Base-by-base conservation (phyloP, 2,113 vertebrate genomes). In the Gyps fulvus region DNA sequence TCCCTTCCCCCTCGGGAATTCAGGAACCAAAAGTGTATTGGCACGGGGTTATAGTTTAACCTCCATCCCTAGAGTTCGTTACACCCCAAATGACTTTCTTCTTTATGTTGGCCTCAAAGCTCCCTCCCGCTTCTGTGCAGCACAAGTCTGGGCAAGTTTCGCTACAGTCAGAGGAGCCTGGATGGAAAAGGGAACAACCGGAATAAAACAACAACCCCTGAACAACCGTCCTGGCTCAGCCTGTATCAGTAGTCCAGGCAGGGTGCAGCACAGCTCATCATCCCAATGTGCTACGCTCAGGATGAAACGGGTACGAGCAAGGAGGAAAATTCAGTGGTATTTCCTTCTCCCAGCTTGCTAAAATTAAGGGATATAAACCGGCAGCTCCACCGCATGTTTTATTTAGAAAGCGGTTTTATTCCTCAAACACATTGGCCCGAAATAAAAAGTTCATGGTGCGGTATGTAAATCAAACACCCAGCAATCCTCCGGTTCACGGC, bases 251-350 rank as follows among this genome's bases (percentile, higher is more conserved):
- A 21, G 42, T 62, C 20, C 42, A 67, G 52, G 73, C 57, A 76
- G 57, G 62, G 34, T 6, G 21, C 71, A 81, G 49, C 79, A 59
- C 59, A 59, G 59, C 23, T 49, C 80, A 45, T 9, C 65, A 50
- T 15, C 38, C 47, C 19, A 6, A 11, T 0, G 0, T 15, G 34
- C 62, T 16, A 3, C 0, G 0, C 29, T 80, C 8, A 16, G 58
- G 49, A 63, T 31, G 47, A 59, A 85, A 54, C 0, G 3, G 38
- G 38, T 40, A 40, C 0, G 1, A 55, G 59, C 29, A 66, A 31
- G 18, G 34, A 71, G 29, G 34, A 52, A 63, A 26, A 18, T 38
- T 8, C 32, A 31, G 40, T 20, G n/a, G 10, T 11, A 23, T 38
- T 23, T 70, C 29, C 50, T 73, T 73, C 55, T 17, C 66, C 50